These are phyloP conservation scores for Ellobium chinense DNA, from an alignment of 2,888 invertebrate genomes.

Conservation along the genomic window DNA sequence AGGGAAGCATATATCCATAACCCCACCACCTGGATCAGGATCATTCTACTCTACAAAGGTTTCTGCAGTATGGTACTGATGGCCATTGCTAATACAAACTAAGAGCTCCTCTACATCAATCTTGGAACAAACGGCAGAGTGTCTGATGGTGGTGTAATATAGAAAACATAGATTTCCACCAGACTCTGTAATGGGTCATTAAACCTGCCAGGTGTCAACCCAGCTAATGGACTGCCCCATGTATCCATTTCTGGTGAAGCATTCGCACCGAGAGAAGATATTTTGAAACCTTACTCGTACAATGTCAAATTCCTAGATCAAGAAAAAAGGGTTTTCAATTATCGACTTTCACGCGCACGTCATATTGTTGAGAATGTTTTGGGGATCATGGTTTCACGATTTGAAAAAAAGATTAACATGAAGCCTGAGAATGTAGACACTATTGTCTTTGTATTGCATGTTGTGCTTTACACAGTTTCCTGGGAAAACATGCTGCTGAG, in stretches of 20 bases:
- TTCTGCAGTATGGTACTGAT: constrained; percentile 11
- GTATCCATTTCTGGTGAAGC: constrained; percentile 17
- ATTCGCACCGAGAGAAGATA: constrained; percentile 13
- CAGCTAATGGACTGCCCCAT: constrained; percentile 15
- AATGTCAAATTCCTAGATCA: neutral
- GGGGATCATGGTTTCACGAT: constrained; percentile 1
- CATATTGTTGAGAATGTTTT: constrained; percentile 21
- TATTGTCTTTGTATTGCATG: constrained; percentile 4
- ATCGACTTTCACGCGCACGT: constrained; percentile 6
- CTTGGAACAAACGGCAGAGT: constrained; percentile 8
- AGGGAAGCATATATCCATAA: constrained; percentile 4
- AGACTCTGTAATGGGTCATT: constrained; percentile 8
- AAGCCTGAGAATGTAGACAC: constrained; percentile 15
- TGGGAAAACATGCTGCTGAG: neutral
- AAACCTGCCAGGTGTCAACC: constrained; percentile 8
- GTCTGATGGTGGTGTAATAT: neutral
- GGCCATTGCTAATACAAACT: constrained; percentile 20
- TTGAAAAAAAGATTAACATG: neutral
- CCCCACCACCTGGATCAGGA: constrained; percentile 14
- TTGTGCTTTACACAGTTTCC: constrained; percentile 18
- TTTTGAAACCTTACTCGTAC: constrained; percentile 12
- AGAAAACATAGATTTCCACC: neutral
- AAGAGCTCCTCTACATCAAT: constrained; percentile 7
- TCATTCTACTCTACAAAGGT: too few relatives aligned
- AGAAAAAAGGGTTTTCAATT: constrained; percentile 24